A percentile compares a stretch with the other conserved stretches of the same genome.
phyloP scores from a whole-genome alignment of 1,140 invertebrate genomes.

The Pogonognathellus flavescens region DNA sequence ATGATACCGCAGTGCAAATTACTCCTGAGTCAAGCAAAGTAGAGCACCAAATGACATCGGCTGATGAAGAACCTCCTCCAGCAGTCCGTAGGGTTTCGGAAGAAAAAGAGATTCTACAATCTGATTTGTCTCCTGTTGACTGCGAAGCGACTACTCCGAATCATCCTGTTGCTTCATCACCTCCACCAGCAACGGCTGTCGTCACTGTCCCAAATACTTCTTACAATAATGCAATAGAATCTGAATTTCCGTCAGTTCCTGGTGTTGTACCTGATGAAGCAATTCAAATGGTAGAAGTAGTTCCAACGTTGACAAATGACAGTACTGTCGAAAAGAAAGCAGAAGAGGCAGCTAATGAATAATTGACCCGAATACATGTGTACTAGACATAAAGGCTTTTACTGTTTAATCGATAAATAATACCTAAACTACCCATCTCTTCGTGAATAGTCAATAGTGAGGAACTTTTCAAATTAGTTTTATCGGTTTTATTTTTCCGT shows the following conservation, averaged over 20 bases:
- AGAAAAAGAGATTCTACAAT: constrained; percentile 15
- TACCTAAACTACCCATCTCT: too few species aligned
- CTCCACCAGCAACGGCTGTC: not conserved
- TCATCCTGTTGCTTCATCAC: not conserved
- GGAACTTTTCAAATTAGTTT: too few species aligned
- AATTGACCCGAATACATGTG: not conserved
- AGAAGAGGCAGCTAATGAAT: constrained; percentile 7
- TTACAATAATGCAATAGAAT: not conserved
- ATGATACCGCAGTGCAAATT: constrained; percentile 21
- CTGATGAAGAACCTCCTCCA: too few species aligned
- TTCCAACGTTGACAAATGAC: not conserved
- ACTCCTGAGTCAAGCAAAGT: not conserved
- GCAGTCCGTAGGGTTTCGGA: not conserved
- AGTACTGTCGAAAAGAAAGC: not conserved
- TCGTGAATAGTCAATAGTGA: too few species aligned
- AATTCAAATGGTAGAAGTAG: not conserved
- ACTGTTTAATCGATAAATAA: constrained; percentile 9
- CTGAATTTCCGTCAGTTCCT: constrained; percentile 7
- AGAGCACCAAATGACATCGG: not conserved
- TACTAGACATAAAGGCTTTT: not conserved
- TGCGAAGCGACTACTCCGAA: not conserved
- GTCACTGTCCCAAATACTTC: not conserved
- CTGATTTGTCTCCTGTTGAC: constrained; percentile 12
- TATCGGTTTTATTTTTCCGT: too few species aligned
- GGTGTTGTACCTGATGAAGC: constrained; percentile 13